Base-by-base conservation (phyloP, 2,888 invertebrate species). In the Cephus pygmeus region DNA sequence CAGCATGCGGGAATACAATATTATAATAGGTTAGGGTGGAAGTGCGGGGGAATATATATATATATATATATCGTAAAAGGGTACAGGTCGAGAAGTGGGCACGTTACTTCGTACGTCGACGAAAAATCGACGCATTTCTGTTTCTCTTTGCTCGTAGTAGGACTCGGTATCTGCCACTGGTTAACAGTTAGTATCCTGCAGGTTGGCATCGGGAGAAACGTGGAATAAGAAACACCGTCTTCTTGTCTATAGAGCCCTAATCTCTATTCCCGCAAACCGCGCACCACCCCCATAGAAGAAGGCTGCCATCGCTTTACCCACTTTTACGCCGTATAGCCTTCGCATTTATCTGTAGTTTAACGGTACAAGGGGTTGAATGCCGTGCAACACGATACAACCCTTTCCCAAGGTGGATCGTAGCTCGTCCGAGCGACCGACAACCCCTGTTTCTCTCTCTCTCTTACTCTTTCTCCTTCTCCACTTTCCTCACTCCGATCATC, bases 361-460 rank as follows among this genome's bases (percentile, higher is more conserved):
- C 83, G 81, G 82, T 83, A 84, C 85, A 84, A 84, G 56, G 85
- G 85, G 85, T 87, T 86, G 85, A 88, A 88, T 86, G 85, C 85
- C 87, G 88, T 85, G 87, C 87, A 86, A 88, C 88, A 87, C 88
- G 88, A 88, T 87, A 88, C 83, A 83, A 86, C 82, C 84, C 82
- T 81, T 80, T 33, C 30, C 76, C 34, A 36, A 69, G 77, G 69
- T 75, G 69, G 69, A 40, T 79, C 69, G 73, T 79, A 73, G 76
- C 77, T 73, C 77, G 76, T 31, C 31, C 56, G 12, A 75, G 33
- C 76, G 36, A 56, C 40, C 76, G 36, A 36, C 56, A 56, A 33
- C 76, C 40, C 69, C 79, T 80, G 76, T 75, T 73, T 73, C 74
- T 69, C 6, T 34, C 36, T 3, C 69, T 76, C 6, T 80, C 35